phyloP scores from a whole-genome alignment of 2,888 invertebrate species.

The Melinopterus prodromus region DNA sequence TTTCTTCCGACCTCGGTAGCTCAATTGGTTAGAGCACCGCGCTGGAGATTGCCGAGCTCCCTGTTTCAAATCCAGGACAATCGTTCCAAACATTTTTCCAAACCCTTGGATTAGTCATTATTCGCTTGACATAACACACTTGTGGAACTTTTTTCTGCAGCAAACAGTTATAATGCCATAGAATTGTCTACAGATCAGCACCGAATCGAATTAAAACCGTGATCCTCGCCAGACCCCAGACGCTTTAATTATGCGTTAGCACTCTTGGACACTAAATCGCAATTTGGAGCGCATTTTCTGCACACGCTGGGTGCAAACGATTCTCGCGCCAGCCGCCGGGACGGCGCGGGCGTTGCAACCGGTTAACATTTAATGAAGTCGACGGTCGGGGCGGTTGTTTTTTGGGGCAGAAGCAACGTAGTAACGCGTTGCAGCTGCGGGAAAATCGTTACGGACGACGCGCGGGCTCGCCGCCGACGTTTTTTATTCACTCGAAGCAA shows the following conservation, averaged over 20 bases:
- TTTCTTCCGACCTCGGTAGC: too few relatives aligned
- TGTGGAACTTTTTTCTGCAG: too few relatives aligned
- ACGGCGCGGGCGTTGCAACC: not conserved
- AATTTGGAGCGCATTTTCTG: not conserved
- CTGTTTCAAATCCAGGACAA: too few relatives aligned
- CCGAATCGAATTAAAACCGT: too few relatives aligned
- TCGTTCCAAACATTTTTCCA: too few relatives aligned
- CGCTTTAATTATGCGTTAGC: not conserved
- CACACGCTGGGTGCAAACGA: not conserved
- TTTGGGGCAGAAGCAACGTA: not conserved
- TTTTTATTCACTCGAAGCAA: not conserved
- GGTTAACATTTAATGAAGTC: constrained; percentile 4
- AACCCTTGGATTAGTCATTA: too few relatives aligned
- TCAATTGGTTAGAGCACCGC: too few relatives aligned
- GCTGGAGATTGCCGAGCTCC: too few relatives aligned
- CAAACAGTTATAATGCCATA: too few relatives aligned
- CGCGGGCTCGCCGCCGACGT: not conserved
- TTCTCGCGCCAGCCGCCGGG: not conserved
- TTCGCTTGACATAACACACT: too few relatives aligned
- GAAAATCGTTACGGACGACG: not conserved
- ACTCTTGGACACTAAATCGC: not conserved
- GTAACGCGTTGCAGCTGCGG: not conserved
- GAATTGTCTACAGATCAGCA: too few relatives aligned
- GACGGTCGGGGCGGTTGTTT: not conserved
- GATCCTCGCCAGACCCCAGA: not conserved